Conservation (phyloP, 2,888 invertebrate species). For the Eudiplozoon nipponicum region DNA sequence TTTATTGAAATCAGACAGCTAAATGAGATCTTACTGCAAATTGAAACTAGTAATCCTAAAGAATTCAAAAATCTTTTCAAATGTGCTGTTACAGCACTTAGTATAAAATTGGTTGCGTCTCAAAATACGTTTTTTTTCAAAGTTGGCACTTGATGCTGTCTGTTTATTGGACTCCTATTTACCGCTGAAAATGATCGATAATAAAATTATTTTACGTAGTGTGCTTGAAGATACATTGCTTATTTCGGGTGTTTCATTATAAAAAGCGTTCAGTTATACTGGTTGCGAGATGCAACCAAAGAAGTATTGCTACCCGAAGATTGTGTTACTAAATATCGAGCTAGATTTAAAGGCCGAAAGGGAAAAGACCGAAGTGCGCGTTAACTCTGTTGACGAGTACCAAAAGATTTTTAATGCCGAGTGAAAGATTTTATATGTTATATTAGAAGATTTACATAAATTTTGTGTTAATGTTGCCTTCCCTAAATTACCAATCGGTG, state of each 20-base stretch:
- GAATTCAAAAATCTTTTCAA: slow-evolving; percentile 31
- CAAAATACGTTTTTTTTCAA: slow-evolving; percentile 75
- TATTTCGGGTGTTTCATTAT: slow-evolving; percentile 76
- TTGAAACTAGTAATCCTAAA: slow-evolving; percentile 22
- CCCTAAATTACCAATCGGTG: slow-evolving; percentile 84
- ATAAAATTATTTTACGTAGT: slow-evolving; percentile 53
- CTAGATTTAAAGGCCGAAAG: slow-evolving; percentile 82
- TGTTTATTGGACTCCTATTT: slow-evolving; percentile 43
- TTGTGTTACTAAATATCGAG: slow-evolving; percentile 80
- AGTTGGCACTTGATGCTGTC: slow-evolving; percentile 89
- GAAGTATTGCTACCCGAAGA: slow-evolving; percentile 52
- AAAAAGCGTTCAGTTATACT: slow-evolving; percentile 96
- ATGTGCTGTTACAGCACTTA: slow-evolving; percentile 79
- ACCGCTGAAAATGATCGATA: slow-evolving; percentile 90
- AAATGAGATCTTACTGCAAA: slow-evolving; percentile 17
- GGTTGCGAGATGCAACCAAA: slow-evolving; percentile 99
- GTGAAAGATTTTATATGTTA: slow-evolving; percentile 78
- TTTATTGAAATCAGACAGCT: slow-evolving; percentile 31
- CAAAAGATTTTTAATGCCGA: slow-evolving; percentile 69
- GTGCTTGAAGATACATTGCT: slow-evolving; percentile 50
- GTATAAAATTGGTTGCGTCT: slow-evolving; percentile 72
- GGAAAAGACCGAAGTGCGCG: slow-evolving; percentile 82
- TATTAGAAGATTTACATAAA: slow-evolving; percentile 54
- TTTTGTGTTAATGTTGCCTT: slow-evolving; percentile 77
- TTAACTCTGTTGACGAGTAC: slow-evolving; percentile 43